Base-by-base conservation (phyloP, 2,888 invertebrate species). In the Daptonema setosum region DNA sequence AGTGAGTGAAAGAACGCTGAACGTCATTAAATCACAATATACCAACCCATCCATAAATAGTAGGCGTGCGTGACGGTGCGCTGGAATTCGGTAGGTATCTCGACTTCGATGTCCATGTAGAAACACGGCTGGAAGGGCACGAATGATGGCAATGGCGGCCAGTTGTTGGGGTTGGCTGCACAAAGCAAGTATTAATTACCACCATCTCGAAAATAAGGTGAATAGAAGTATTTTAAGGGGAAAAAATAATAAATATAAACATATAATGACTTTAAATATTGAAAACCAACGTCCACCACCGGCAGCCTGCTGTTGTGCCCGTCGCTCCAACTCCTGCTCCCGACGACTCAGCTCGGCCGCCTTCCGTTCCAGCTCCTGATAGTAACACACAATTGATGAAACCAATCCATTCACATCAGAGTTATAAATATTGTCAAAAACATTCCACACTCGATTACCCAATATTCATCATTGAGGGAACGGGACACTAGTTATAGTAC, bases 31-130 rank as follows among this genome's bases (percentile, higher is more conserved):
- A 41, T n/a, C n/a, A n/a, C n/a, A n/a, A n/a, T n/a, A n/a, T 41
- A 45, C 48, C 11, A 1, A 55, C 55, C 85, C 78, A 91, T 83
- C 93, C 95, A 97, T 63, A 91, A 77, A 72, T 91, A 87, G 72
- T 95, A 97, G 58, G 93, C 78, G 70, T 87, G 82, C 63, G 87
- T 82, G 41, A 97, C 95, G 66, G 91, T 82, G 73, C 83, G 83
- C 74, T 97, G 95, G 76, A 97, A 97, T 73, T 95, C 91, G 54
- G 86, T 78, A 28, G 93, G 91, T 72, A 99, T 99, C 71, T 99
- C 97, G 52, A 97, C 85, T 72, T 87, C 87, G 66, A 99, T 91
- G 73, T 99, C 95, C 78, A 97, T 95, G 74, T 95, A 95, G 76
- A 99, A 97, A 73, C 97, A 99, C 0, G 97, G 95, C 71, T 91